These are phyloP conservation scores for Acrossocheilus fasciatus DNA, from an alignment of 2,797 vertebrate species.

Conservation along the genomic window DNA sequence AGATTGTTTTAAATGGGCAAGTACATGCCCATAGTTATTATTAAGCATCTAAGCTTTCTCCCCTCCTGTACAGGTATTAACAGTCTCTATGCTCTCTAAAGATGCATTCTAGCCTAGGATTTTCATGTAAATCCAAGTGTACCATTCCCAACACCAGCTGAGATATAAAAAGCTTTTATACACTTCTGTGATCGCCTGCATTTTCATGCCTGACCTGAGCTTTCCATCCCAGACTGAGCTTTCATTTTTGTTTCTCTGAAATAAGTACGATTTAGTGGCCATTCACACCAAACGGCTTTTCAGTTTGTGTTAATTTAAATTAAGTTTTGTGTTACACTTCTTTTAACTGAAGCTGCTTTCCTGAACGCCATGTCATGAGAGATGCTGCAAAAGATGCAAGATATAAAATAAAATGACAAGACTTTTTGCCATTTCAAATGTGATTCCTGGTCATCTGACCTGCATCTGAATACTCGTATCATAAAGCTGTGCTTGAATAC, in stretches of 20 bases:
- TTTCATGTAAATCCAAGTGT: background rate
- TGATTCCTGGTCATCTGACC: background rate
- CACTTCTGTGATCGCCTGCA: background rate
- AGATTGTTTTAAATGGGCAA: background rate
- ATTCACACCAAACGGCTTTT: background rate
- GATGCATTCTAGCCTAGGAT: background rate
- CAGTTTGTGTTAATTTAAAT: no score
- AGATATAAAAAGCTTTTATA: background rate
- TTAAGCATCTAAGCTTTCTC: background rate
- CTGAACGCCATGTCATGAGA: no score
- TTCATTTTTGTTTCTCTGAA: background rate
- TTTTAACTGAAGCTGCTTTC: background rate
- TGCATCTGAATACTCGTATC: no score
- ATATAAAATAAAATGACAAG: no score
- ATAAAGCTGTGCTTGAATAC: background rate
- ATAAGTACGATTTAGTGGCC: background rate
- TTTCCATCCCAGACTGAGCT: background rate
- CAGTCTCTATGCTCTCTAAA: background rate
- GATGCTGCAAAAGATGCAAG: no score
- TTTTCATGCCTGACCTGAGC: background rate
- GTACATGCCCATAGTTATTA: background rate
- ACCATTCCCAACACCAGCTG: background rate
- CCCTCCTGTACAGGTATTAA: background rate
- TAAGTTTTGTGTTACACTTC: background rate
- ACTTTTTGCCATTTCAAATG: no score